Evolutionary conservation across 2,113 vertebrate genomes (phyloP).

Genomic region (Uria lomvia): DNA sequence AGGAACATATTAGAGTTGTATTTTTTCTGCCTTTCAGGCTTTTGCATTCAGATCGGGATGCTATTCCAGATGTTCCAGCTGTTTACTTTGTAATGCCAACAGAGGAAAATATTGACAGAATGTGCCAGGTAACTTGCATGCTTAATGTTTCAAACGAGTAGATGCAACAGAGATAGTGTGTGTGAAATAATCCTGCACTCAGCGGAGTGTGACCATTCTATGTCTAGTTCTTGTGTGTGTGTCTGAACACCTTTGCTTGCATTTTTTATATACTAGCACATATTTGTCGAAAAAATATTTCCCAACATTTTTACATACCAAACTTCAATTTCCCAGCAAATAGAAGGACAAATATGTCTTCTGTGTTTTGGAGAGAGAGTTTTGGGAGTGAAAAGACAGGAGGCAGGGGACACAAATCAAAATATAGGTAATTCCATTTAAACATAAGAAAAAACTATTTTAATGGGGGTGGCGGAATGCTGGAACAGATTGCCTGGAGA

Average conservation of each 20-base stretch:
- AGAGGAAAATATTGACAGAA: constrained; percentile 96
- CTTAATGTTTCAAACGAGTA: not conserved
- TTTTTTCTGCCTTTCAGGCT: constrained; percentile 73
- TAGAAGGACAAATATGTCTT: not conserved
- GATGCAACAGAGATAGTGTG: not conserved
- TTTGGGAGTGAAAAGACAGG: not conserved
- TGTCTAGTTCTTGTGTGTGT: not conserved
- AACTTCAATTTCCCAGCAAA: not conserved
- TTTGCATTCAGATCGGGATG: constrained; percentile 94
- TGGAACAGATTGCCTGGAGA: not conserved
- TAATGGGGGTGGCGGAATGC: not conserved
- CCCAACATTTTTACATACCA: not conserved
- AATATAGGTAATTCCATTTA: not conserved
- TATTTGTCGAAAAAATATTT: not conserved
- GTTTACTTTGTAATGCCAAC: constrained; percentile 97
- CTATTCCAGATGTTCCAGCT: constrained; percentile 96
- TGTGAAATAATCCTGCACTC: not conserved
- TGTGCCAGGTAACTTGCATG: constrained; percentile 87
- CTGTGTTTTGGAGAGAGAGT: not conserved
- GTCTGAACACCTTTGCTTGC: not conserved
- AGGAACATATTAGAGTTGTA: not conserved
- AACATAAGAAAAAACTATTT: not conserved
- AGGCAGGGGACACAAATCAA: not conserved
- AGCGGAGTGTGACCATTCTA: not conserved
- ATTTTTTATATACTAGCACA: not conserved